Conservation (phyloP, 1,140 invertebrate genomes). For the Melanaphis sacchari region DNA sequence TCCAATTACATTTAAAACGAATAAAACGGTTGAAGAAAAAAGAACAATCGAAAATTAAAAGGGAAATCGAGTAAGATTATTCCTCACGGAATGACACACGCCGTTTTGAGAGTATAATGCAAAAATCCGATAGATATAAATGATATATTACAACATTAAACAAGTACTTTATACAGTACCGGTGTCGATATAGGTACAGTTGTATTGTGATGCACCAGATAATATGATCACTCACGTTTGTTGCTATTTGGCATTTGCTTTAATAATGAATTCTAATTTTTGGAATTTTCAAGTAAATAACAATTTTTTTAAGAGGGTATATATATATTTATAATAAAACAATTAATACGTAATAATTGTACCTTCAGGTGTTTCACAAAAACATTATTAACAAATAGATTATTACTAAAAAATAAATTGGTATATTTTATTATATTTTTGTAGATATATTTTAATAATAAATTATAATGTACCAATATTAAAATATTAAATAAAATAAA, state of each 20-base stretch:
- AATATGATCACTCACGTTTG: no score
- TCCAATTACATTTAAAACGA: conserved; percentile 55
- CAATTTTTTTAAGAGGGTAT: background rate
- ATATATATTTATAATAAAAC: no score
- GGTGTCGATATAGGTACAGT: background rate
- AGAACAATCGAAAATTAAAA: conserved; percentile 56
- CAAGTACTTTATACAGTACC: background rate
- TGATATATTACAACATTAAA: background rate
- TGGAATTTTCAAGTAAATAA: background rate
- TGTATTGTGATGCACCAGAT: background rate
- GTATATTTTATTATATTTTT: no score
- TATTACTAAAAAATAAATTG: no score
- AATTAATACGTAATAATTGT: no score
- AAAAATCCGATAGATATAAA: background rate
- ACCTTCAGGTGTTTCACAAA: no score
- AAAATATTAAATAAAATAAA: no score
- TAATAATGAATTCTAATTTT: background rate
- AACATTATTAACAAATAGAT: no score
- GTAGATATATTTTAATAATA: no score
- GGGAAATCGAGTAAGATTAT: conserved; percentile 55
- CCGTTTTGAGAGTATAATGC: background rate
- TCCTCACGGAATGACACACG: conserved; percentile 28
- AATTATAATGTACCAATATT: no score
- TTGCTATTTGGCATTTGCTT: background rate
- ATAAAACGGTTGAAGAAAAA: conserved; percentile 45